Evolutionary conservation across 2,797 vertebrate genomes (phyloP).

Genomic region (Erithacus rubecula): DNA sequence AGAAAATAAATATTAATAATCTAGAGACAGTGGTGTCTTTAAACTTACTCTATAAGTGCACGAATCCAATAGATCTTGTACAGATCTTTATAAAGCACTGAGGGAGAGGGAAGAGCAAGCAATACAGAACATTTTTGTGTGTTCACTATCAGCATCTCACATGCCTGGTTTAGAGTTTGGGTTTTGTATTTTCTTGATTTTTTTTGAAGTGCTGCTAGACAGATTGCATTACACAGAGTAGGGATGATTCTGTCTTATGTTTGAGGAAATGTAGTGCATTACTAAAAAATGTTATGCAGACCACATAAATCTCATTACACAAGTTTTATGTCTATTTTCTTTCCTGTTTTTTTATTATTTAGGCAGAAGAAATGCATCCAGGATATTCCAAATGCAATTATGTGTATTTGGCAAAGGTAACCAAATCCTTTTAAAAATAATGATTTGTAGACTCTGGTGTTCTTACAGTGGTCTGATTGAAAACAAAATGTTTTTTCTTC

Average conservation of each 20-base stretch:
- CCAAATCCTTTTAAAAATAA: slow-evolving; percentile 16
- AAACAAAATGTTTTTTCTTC: slow-evolving; percentile 58
- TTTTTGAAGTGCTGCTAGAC: not conserved
- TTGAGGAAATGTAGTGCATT: not conserved
- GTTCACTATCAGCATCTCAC: not conserved
- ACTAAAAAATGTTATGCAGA: not conserved
- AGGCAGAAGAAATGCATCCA: slow-evolving; percentile 92
- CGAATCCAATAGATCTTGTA: not conserved
- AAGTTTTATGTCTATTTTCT: slow-evolving; percentile 9
- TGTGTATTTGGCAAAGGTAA: slow-evolving; percentile 93
- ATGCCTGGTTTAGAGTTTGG: not conserved
- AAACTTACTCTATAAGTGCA: not conserved
- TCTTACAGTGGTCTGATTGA: slow-evolving; percentile 10
- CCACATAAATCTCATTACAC: not conserved
- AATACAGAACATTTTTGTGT: not conserved
- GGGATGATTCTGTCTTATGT: not conserved
- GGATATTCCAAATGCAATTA: slow-evolving; percentile 93
- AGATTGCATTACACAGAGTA: not conserved
- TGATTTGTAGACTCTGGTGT: not conserved
- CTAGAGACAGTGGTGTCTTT: not conserved
- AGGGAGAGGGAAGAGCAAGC: not conserved
- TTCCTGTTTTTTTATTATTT: slow-evolving; percentile 50
- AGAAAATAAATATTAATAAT: not conserved
- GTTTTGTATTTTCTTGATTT: not conserved
- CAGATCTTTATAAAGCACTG: not conserved